These are phyloP conservation scores for Spatulosminthurus flaviceps DNA, from an alignment of 2,888 invertebrate genomes.

Conservation along the genomic window DNA sequence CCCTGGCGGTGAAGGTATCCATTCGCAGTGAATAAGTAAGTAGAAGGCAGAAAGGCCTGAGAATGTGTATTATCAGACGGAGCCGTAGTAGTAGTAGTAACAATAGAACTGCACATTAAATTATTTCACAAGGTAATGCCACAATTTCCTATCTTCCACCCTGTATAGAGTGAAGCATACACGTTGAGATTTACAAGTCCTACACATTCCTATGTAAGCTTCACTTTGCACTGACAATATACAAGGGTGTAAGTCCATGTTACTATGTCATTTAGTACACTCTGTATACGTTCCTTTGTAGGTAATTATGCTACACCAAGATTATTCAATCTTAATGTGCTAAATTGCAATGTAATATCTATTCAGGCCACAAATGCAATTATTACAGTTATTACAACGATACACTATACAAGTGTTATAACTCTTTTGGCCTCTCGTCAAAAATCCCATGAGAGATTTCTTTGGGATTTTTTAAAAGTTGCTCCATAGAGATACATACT, in stretches of 20 bases:
- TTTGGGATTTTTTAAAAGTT: too few relatives aligned
- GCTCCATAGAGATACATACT: too few relatives aligned
- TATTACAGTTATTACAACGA: too few relatives aligned
- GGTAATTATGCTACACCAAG: background rate
- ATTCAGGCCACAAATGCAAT: background rate
- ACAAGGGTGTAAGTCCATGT: background rate
- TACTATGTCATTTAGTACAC: too few relatives aligned
- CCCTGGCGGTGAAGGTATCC: constrained; percentile 1
- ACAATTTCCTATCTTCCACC: background rate
- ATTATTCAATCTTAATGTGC: constrained; percentile 7
- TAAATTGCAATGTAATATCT: background rate
- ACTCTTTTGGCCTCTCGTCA: background rate
- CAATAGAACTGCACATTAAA: constrained; percentile 8
- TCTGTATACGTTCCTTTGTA: too few relatives aligned
- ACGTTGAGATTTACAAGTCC: too few relatives aligned
- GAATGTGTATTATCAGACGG: background rate
- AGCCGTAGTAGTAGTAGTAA: background rate
- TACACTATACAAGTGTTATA: constrained; percentile 12
- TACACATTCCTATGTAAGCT: too few relatives aligned
- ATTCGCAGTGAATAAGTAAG: background rate
- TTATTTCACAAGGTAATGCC: background rate
- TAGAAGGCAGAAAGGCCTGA: too few relatives aligned
- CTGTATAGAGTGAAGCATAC: too few relatives aligned
- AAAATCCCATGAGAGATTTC: background rate
- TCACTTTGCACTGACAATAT: background rate